Base-by-base conservation (phyloP, 2,888 invertebrate genomes). In the Volucella bombylans region DNA sequence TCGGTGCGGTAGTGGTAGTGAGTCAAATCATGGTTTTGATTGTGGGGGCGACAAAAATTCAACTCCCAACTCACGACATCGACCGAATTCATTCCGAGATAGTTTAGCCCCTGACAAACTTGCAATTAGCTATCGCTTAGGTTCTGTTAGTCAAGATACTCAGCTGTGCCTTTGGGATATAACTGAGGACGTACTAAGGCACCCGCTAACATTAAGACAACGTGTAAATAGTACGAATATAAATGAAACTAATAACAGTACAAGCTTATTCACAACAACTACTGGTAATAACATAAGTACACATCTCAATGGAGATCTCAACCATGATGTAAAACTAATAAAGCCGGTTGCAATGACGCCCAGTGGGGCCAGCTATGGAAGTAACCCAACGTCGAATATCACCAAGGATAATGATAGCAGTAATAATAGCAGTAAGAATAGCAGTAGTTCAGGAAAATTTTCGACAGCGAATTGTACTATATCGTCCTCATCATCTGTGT, bases 131-230 rank as follows among this genome's bases (percentile, higher is more conserved):
- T 97, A 97, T 91, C 93, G 97, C 87, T 93, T 99, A 86, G 98
- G 98, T 41, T 98, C 98, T 86, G 98, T 99, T 1, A 98, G 99
- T 43, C 99, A 99, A 92, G 99, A 99, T 92, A 99, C 99, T 54
- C 97, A 98, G 91, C 93, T 99, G 87, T 99, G 99, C 92, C 93
- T 99, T 87, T 99, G 99, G 99, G 99, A 99, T 91, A 94, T 99
- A 81, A 99, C 98, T 12, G 98, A 99, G 90, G 99, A 99, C 90
- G 95, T 98, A 77, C 92, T 99, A 74, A 93, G 95, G 88, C 96
- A 96, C 89, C 96, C 96, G 8, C 74, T 92, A 61, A 88, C 90
- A 18, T 82, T 91, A 61, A 88, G 91, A 3, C 91, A 91, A 71
- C 90, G 91, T n/a, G 90, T 90, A n/a, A 90, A 89, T 80, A 90